Conservation (phyloP, 2,113 vertebrate genomes). For the Psittacus erithacus region DNA sequence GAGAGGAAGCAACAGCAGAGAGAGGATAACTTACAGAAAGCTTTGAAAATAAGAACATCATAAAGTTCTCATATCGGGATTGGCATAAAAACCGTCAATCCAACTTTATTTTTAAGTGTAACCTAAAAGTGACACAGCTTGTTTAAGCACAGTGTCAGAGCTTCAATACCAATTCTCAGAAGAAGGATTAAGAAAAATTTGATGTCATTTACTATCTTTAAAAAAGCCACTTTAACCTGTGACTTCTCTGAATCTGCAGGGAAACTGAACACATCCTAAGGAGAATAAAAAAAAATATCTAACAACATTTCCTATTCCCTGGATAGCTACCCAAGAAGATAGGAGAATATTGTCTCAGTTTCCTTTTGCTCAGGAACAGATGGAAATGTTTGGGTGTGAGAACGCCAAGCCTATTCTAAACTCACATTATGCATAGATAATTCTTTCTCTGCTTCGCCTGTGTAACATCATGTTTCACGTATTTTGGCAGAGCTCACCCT, state of each 20-base stretch:
- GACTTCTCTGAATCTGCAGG: neutral
- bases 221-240: neutral
- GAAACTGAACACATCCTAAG: slow-evolving; percentile 10
- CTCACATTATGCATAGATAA: slow-evolving; percentile 49
- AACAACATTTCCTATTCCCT: slow-evolving; percentile 34
- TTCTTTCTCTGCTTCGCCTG: slow-evolving; percentile 22
- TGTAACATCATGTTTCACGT: neutral
- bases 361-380: slow-evolving; percentile 56
- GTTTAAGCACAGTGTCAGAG: neutral
- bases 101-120: neutral
- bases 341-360: slow-evolving; percentile 54
- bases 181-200: neutral
- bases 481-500: neutral
- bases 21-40: neutral
- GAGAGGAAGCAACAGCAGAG: neutral
- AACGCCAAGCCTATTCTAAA: slow-evolving; percentile 49
- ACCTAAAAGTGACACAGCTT: neutral
- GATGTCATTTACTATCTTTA: neutral
- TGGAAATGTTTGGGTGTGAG: slow-evolving; percentile 66
- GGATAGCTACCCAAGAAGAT: slow-evolving; percentile 33
- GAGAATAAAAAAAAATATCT: neutral
- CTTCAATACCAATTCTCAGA: neutral
- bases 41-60: neutral
- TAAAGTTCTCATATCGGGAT: neutral
- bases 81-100: neutral